Percentiles rank a stretch among this genome's conserved stretches.
These are phyloP conservation scores for Tachuris rubrigastra DNA, from an alignment of 2,113 vertebrate species.

Conservation along the genomic window DNA sequence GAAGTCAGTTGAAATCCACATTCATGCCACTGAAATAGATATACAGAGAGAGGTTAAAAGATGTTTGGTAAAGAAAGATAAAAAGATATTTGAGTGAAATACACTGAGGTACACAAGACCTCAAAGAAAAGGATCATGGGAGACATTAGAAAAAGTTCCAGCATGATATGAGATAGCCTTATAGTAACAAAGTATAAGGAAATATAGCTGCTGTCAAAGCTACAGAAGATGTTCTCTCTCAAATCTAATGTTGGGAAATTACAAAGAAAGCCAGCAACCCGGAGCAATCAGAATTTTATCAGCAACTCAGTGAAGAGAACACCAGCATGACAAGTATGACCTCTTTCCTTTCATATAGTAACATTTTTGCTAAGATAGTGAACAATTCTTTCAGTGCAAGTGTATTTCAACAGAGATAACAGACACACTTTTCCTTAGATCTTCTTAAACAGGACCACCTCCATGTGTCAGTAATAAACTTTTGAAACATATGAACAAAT, in stretches of 20 bases:
- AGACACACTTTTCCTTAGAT: background rate
- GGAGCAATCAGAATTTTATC: background rate
- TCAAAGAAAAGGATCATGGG: background rate
- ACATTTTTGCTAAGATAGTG: background rate
- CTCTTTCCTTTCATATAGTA: slow-evolving; percentile 25
- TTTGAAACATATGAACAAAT: background rate
- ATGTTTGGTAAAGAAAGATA: background rate
- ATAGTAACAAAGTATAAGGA: background rate
- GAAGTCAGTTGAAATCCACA: background rate
- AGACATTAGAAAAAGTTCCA: background rate
- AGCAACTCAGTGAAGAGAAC: background rate
- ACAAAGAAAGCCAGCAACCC: background rate
- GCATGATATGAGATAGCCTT: background rate
- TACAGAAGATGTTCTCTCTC: background rate
- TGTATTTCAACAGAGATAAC: background rate
- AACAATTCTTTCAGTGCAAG: background rate
- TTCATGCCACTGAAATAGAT: background rate
- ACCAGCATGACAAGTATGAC: slow-evolving; percentile 33
- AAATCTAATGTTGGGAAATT: slow-evolving; percentile 21
- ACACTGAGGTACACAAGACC: background rate
- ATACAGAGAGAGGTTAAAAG: background rate
- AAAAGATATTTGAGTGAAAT: background rate
- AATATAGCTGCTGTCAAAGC: background rate
- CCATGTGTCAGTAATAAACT: background rate
- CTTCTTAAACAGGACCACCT: background rate